Percentiles rank a stretch among this genome's conserved stretches.
phyloP scores from a whole-genome alignment of 1,140 invertebrate genomes.

The Drosophila azteca region DNA sequence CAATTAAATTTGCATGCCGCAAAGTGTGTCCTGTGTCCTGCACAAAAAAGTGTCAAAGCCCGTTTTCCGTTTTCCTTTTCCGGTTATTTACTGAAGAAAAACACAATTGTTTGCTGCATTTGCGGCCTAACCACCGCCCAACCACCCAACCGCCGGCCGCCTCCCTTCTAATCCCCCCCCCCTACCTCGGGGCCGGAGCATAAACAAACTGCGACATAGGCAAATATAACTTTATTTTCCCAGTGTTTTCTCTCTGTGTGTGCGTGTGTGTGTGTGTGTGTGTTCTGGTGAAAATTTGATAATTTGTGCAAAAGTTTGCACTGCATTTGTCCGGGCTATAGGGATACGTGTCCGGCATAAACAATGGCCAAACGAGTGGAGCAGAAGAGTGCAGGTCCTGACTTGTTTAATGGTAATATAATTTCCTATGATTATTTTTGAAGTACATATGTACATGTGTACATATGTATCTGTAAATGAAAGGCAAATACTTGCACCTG shows the following conservation, averaged over 20 bases:
- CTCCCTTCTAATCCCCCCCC: conserved; percentile 24
- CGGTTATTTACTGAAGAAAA: conserved; percentile 79
- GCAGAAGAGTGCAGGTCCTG: background rate
- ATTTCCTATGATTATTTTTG: conserved; percentile 12
- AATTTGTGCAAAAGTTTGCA: conserved; percentile 77
- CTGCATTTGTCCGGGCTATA: conserved; percentile 51
- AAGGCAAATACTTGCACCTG: background rate
- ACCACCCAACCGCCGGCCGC: conserved; percentile 6
- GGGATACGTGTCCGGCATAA: conserved; percentile 70
- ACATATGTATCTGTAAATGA: too few species aligned
- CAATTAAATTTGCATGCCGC: conserved; percentile 80
- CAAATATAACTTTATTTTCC: conserved; percentile 73
- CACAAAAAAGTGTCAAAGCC: conserved; percentile 72
- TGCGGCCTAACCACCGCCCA: conserved; percentile 48
- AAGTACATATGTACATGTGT: too few species aligned
- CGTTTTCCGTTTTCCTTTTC: conserved; percentile 46
- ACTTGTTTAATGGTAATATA: conserved; percentile 23
- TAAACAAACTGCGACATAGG: conserved; percentile 74
- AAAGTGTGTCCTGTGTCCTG: conserved; percentile 46
- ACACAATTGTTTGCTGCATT: conserved; percentile 79
- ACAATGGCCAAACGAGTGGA: conserved; percentile 24
- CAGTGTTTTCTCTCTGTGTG: conserved; percentile 18
- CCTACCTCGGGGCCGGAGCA: conserved; percentile 48
- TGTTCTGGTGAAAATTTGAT: conserved; percentile 68
- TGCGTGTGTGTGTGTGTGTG: conserved; percentile 17